These are phyloP conservation scores for Pleuronectes platessa DNA, from an alignment of 2,113 vertebrate species.

Conservation along the genomic window DNA sequence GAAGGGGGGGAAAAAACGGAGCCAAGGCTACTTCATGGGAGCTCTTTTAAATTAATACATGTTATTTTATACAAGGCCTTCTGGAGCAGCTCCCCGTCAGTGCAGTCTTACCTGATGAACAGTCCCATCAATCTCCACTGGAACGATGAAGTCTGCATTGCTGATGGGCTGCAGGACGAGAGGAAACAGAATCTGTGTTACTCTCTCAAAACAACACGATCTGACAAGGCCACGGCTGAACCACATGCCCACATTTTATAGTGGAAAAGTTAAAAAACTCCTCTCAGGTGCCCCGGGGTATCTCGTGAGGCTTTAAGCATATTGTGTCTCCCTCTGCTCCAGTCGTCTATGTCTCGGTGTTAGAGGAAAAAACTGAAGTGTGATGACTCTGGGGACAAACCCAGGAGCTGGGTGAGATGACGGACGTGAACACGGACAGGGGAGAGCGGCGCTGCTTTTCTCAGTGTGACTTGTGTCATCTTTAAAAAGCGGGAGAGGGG, in stretches of 20 bases:
- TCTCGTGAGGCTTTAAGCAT: conserved; percentile 36
- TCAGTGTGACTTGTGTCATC: conserved; percentile 55
- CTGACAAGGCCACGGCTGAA: conserved; percentile 10
- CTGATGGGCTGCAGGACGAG: conserved; percentile 63
- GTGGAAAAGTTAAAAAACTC: conserved; percentile 12
- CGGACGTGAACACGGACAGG: conserved; percentile 35
- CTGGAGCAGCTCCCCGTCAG: conserved; percentile 1
- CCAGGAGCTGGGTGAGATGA: conserved; percentile 38
- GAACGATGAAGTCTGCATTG: conserved; percentile 73
- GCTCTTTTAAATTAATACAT: conserved; percentile 29
- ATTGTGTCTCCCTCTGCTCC: conserved; percentile 50
- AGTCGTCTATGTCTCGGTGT: conserved; percentile 31
- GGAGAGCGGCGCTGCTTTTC: conserved; percentile 25
- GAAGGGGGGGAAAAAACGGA: conserved; percentile 4
- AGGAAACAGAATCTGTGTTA: conserved; percentile 30
- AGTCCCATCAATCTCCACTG: conserved; percentile 77
- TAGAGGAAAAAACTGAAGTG: conserved; percentile 48
- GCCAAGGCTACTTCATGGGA: conserved; percentile 7
- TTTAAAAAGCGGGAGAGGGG: conserved; percentile 37
- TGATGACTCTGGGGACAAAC: conserved; percentile 45
- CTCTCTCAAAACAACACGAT: conserved; percentile 18
- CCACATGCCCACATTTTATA: conserved; percentile 9
- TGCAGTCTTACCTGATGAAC: conserved; percentile 71
- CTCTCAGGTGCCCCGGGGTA: conserved; percentile 38
- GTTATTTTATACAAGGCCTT: conserved; percentile 39